Conservation (phyloP, 1,140 invertebrate species). For the Macrocentrus cingulum region DNA sequence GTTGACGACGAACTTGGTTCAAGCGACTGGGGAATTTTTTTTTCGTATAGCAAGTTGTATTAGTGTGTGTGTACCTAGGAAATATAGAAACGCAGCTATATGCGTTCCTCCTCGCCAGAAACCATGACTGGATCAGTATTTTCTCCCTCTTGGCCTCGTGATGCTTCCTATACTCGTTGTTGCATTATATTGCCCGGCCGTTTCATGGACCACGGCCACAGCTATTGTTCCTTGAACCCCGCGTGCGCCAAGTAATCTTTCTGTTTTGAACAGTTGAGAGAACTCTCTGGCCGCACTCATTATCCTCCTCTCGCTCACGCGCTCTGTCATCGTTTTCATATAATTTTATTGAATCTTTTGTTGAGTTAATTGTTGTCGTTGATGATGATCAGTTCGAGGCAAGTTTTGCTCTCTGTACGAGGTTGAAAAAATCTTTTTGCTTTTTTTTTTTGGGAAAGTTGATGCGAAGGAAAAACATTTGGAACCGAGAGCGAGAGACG, state of each 20-base stretch:
- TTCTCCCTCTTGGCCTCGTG: conserved; percentile 19
- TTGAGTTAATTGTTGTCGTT: no score
- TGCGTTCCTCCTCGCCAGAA: conserved; percentile 40
- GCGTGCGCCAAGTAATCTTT: conserved; percentile 33
- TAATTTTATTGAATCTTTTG: no score
- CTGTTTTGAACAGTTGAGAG: conserved; percentile 6
- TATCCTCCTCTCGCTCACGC: neutral
- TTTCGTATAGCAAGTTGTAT: no score
- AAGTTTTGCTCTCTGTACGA: no score
- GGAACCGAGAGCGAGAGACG: conserved; percentile 47
- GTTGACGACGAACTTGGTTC: no score
- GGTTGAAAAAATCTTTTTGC: no score
- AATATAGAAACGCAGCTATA: conserved; percentile 31
- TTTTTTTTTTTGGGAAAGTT: no score
- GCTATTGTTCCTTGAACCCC: conserved; percentile 40
- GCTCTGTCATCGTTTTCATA: no score
- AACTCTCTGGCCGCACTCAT: neutral
- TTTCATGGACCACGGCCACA: conserved; percentile 39
- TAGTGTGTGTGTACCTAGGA: no score
- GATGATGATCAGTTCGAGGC: no score
- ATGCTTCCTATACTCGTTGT: conserved; percentile 18
- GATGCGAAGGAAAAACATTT: neutral
- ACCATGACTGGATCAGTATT: conserved; percentile 43
- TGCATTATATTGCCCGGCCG: conserved; percentile 18
- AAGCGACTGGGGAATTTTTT: no score